Conservation (phyloP, 2,888 invertebrate species). For the Parnassius glacialis region DNA sequence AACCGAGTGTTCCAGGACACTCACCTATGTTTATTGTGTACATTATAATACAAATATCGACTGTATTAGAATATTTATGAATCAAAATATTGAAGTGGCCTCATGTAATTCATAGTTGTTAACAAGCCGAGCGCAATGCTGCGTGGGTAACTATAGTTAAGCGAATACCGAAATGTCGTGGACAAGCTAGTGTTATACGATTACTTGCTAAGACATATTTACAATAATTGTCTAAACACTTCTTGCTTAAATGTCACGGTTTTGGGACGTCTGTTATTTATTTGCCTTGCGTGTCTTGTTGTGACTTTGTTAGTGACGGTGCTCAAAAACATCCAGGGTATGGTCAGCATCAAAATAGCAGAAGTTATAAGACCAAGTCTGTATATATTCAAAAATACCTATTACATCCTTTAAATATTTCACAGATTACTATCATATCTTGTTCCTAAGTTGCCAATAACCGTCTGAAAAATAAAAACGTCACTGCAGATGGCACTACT, state of each 20-base stretch:
- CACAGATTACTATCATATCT: constrained; percentile 24
- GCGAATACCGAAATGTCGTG: neutral
- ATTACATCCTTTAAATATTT: constrained; percentile 19
- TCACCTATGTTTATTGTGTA: too few relatives aligned
- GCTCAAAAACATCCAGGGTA: too few relatives aligned
- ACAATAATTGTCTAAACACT: constrained; percentile 26
- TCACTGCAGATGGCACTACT: constrained; percentile 5
- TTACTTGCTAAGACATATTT: constrained; percentile 14
- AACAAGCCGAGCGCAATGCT: too few relatives aligned
- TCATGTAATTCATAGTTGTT: too few relatives aligned
- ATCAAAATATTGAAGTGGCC: too few relatives aligned
- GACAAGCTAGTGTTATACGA: neutral
- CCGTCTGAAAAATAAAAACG: constrained; percentile 15
- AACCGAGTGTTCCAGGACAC: too few relatives aligned
- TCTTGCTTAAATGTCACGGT: constrained; percentile 2
- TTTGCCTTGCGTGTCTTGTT: too few relatives aligned
- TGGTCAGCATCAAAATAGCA: constrained; percentile 6
- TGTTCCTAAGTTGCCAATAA: constrained; percentile 27
- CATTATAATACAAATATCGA: too few relatives aligned
- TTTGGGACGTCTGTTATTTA: constrained; percentile 12
- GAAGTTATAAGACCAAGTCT: constrained; percentile 5
- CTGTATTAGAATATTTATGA: too few relatives aligned
- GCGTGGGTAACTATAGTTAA: neutral
- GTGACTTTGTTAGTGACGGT: too few relatives aligned
- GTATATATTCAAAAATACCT: constrained; percentile 17